Evolutionary conservation across 2,888 invertebrate genomes (phyloP), one percentile per base, ranked within the genome.

Genomic region (Steromphala cineraria): DNA sequence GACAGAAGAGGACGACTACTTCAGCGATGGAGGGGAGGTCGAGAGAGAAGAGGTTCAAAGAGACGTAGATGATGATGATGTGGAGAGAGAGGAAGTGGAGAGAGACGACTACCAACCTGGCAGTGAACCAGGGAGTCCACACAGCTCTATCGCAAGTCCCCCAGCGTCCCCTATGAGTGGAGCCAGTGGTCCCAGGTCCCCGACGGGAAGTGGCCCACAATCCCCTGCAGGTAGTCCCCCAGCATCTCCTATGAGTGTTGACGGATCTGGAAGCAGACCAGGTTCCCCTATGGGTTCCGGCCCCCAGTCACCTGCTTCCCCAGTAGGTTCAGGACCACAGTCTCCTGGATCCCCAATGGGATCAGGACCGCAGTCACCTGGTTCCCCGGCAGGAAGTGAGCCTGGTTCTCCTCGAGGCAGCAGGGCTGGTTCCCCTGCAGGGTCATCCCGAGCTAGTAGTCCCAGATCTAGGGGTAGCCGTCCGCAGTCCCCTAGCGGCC

Each of bases 1-100:
- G 80, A 79, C 67, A 76, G 83, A 74, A 53, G 83, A 84, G 81
- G 84, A 71, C 31, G 86, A 86, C 17, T 86, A 86, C 80, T 83
- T 86, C 0, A 86, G 84, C 80, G 86, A 87, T 75, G 87, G 84
- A 17, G 86, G 84, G 3, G 86, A 86, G 46, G 86, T 85, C 8
- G 79, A 74, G 36, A 17, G 55, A n/a, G 74, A 55, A 55, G 56
- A 74, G 28, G 79, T 71, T n/a, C 40, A 75, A 53, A 40, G 46
- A 62, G 53, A 56, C 17, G 71, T 55, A 19, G 71, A 79, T 31
- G 81, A 81, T 21, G 80, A 80, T 21, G 81, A 77, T 28, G 78
- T 81, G 67, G 86, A 85, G 74, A 78, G 82, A 24, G 85, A 83
- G 75, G 84, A 83, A 19, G 82, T 85, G 28, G 84, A 84, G 36